Base-by-base conservation (phyloP, 2,888 invertebrate genomes). In the Pristionchus exspectatus region DNA sequence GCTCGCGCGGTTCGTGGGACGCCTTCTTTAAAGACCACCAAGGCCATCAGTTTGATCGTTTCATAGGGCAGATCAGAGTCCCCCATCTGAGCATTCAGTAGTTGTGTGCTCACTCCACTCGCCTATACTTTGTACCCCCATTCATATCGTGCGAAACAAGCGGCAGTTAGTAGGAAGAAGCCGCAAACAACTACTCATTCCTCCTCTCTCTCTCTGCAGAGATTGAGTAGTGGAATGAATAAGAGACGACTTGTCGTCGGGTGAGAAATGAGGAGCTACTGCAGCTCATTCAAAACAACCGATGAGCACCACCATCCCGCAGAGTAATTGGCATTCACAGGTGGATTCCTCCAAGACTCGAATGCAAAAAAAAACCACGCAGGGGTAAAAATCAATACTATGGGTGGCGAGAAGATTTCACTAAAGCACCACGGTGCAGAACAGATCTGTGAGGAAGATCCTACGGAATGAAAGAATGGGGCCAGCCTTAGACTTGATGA, bases 281-380 rank as follows among this genome's bases (percentile, higher is more conserved):
- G 12, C 50, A 24, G 10, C 81, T n/a, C 81, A 81, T 81, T 81
- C 81, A 81, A 81, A 81, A 81, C 81, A 81, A 81, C 81, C 27
- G 9, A 2, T 27, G 50, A 81, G 24, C 27, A 81, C 81, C 44
- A 38, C 38, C 5, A 38, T 38, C 54, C 50, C 50, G 50, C 77
- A 81, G 50, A 50, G 18, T 27, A 50, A 81, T 81, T 81, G 81
- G 1, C 24, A 63, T 12, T 54, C 18, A 74, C 44, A 81, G 38
- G 81, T 38, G 38, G 38, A 33, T 74, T 69, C 30, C 66, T 24
- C 18, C 77, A 30, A 1, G 24, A 30, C 24, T 24, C 77, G 24
- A 77, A 16, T 7, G n/a, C n/a, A n/a, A n/a, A n/a, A n/a, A n/a
- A n/a, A 2, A 38, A 38, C 38, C 3, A 38, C 5, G 38, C 5